Conservation (phyloP, 2,888 invertebrate species). For the Emmelina monodactyla region DNA sequence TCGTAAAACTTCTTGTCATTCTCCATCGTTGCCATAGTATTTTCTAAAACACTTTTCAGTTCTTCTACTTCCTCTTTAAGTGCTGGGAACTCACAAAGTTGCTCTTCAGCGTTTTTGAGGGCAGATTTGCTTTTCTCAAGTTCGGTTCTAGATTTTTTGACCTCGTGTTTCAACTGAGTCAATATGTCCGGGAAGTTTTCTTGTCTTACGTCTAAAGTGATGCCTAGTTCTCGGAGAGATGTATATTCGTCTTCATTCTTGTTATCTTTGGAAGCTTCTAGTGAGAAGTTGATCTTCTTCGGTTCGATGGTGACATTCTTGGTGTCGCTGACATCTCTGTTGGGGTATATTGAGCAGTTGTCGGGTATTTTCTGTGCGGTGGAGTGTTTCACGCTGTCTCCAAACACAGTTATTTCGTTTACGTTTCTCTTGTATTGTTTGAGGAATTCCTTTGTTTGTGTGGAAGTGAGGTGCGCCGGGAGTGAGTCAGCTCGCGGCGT, state of each 20-base stretch:
- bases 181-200: constrained; percentile 53
- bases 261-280: constrained; percentile 40
- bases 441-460: constrained; percentile 35
- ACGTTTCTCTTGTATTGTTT: constrained; percentile 44
- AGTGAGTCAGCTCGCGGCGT: constrained; percentile 49
- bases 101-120: constrained; percentile 61
- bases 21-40: constrained; percentile 57
- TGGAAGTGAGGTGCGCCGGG: constrained; percentile 46
- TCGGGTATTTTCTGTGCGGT: constrained; percentile 41
- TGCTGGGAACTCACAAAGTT: constrained; percentile 58
- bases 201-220: constrained; percentile 48
- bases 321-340: constrained; percentile 41
- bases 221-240: constrained; percentile 61
- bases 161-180: constrained; percentile 55
- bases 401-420: constrained; percentile 52
- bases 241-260: constrained; percentile 44
- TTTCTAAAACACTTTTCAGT: constrained; percentile 49
- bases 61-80: constrained; percentile 57
- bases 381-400: constrained; percentile 27
- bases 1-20: constrained; percentile 66
- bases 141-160: constrained; percentile 62
- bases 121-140: constrained; percentile 62
- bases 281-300: constrained; percentile 53
- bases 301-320: constrained; percentile 49
- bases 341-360: constrained; percentile 58